These are phyloP conservation scores for Troides aeacus DNA, from an alignment of 2,888 invertebrate species.

Conservation along the genomic window DNA sequence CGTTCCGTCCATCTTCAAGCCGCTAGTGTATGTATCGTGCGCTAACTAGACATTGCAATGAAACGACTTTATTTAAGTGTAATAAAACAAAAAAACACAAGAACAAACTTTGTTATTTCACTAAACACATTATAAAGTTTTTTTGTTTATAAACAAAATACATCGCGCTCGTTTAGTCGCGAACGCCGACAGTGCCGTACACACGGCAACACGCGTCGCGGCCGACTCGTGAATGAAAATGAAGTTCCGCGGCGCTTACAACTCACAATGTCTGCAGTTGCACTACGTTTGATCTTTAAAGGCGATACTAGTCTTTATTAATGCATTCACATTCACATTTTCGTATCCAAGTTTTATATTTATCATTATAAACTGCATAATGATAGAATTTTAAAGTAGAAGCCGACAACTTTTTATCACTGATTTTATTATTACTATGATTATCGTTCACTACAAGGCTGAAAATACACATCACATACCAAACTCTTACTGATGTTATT, in stretches of 20 bases:
- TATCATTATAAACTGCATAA: background rate
- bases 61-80: slow-evolving; percentile 24
- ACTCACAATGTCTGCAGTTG: slow-evolving; percentile 7
- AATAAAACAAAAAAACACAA: slow-evolving; percentile 30
- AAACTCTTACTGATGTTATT: no score
- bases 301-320: slow-evolving; percentile 7
- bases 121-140: slow-evolving; percentile 36
- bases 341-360: background rate
- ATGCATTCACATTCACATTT: slow-evolving; percentile 5
- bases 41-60: slow-evolving; percentile 49
- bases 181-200: slow-evolving; percentile 36
- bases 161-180: slow-evolving; percentile 48
- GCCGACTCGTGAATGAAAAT: slow-evolving; percentile 59
- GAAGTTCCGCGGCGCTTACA: slow-evolving; percentile 32
- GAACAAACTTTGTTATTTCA: slow-evolving; percentile 33
- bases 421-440: no score
- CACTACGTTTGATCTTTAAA: slow-evolving; percentile 17
- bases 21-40: slow-evolving; percentile 40
- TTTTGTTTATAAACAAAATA: slow-evolving; percentile 70
- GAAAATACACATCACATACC: no score
- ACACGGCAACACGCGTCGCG: slow-evolving; percentile 45
- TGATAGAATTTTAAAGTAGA: background rate
- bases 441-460: background rate
- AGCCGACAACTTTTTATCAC: background rate
- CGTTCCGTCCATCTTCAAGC: slow-evolving; percentile 73